A percentile compares a stretch with the other conserved stretches of the same genome.
phyloP scores from a whole-genome alignment of 2,113 vertebrate species.

The Dipodomys merriami region DNA sequence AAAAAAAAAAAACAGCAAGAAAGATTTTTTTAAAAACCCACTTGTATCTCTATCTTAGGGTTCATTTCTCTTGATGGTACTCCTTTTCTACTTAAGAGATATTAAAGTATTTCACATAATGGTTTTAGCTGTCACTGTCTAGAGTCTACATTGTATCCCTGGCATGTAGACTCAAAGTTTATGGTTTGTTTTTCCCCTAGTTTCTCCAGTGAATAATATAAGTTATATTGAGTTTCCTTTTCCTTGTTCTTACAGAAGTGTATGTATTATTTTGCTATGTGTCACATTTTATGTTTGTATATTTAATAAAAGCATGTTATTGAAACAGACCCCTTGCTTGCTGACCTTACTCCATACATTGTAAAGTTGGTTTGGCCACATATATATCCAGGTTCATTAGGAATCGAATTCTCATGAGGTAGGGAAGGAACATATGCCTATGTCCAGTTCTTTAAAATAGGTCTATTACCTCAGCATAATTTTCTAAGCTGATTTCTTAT shows the following conservation, averaged over 20 bases:
- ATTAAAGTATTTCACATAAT: background rate
- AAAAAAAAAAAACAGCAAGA: too few relatives aligned
- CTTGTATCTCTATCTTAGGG: too few relatives aligned
- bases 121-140: background rate
- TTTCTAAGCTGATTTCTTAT: background rate
- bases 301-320: background rate
- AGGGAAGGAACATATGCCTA: background rate
- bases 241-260: background rate
- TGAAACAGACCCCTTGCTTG: background rate
- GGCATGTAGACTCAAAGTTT: background rate
- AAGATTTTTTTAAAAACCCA: too few relatives aligned
- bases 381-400: background rate
- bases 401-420: background rate
- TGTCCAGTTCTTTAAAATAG: background rate
- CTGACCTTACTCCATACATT: background rate
- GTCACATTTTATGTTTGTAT: background rate
- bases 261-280: background rate
- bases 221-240: background rate
- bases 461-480: background rate
- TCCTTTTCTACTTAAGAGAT: background rate
- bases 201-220: background rate
- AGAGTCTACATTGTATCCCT: background rate
- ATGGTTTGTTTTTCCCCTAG: background rate
- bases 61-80: too few relatives aligned
- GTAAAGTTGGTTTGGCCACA: constrained; percentile 1